phyloP scores from a whole-genome alignment of 2,888 invertebrate species.

The Pantelozetes paolii region DNA sequence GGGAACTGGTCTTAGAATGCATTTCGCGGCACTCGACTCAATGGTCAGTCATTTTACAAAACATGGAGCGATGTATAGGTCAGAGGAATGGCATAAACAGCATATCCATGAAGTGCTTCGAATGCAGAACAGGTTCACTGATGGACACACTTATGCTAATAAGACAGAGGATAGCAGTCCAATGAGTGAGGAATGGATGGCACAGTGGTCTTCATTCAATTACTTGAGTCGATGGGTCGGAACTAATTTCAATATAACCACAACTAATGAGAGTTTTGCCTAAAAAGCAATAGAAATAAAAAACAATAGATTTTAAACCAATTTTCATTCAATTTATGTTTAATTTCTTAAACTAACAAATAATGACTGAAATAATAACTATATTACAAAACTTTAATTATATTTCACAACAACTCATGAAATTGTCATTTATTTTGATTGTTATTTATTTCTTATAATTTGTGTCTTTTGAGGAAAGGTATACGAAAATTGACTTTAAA shows the following conservation, averaged over 20 bases:
- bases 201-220: slow-evolving; percentile 7
- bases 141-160: not conserved
- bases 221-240: slow-evolving; percentile 16
- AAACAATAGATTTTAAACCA: too few species aligned
- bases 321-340: too few species aligned
- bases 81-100: slow-evolving; percentile 19
- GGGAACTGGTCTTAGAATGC: slow-evolving; percentile 1
- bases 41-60: slow-evolving; percentile 10
- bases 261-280: too few species aligned
- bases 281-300: too few species aligned
- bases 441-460: too few species aligned
- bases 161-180: not conserved
- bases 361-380: too few species aligned
- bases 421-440: too few species aligned
- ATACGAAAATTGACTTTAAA: too few species aligned
- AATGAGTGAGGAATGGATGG: slow-evolving; percentile 8
- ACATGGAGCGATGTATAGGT: not conserved
- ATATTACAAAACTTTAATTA: too few species aligned
- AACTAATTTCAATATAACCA: slow-evolving; percentile 1
- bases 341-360: too few species aligned
- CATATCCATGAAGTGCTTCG: not conserved
- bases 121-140: slow-evolving; percentile 14
- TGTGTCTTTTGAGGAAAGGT: too few species aligned
- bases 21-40: slow-evolving; percentile 24
- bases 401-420: too few species aligned